Evolutionary conservation across 2,113 vertebrate species (phyloP), one percentile per base, ranked within the genome.

Genomic region (Scopus umbretta): DNA sequence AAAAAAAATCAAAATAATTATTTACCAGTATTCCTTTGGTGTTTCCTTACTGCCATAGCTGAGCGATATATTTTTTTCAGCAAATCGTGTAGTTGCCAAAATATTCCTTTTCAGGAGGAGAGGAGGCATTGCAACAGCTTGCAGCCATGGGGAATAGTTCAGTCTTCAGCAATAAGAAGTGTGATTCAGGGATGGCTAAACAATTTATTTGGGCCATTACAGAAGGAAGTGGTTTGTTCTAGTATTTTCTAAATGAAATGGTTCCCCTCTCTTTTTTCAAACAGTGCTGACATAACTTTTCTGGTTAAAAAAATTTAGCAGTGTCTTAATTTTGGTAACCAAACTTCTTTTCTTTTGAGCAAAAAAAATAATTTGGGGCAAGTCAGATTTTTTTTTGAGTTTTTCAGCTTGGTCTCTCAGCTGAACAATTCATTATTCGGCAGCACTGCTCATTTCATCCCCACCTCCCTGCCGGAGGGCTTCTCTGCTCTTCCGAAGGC

Each of bases 371-470:
- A 52, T 81, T 40, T 23, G 15, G 10, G 38, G 56, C 25, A 61
- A 34, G 47, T 34, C 9, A 79, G 29, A 21, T 52, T 27, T 20
- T 53, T 6, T 8, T 74, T 74, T 62, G 29, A 27, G 25, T n/a
- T 38, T 72, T 62, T 70, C 43, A 45, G 62, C 21, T 70, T 13
- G 8, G 18, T 50, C n/a, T 50, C 40, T n/a, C 67, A 36, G 75
- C 29, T 27, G 34, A 75, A 58, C 3, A 1, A 42, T 47, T 18
- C 2, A 1, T 59, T 52, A 25, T 8, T 81, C 0, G 5, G 43
- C 61, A 49, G 38, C 1, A 0, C 43, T 19, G 22, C 62, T 80
- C 13, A 3, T 15, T 26, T 45, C 47, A 55, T 45, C 26, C 52
- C 22, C 27, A 38, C 22, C 32, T 53, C 76, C 67, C 67, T 47